Percentiles rank a stretch among this genome's conserved stretches.
Conservation (phyloP, 2,888 invertebrate genomes). For the Polydesmus complanatus region DNA sequence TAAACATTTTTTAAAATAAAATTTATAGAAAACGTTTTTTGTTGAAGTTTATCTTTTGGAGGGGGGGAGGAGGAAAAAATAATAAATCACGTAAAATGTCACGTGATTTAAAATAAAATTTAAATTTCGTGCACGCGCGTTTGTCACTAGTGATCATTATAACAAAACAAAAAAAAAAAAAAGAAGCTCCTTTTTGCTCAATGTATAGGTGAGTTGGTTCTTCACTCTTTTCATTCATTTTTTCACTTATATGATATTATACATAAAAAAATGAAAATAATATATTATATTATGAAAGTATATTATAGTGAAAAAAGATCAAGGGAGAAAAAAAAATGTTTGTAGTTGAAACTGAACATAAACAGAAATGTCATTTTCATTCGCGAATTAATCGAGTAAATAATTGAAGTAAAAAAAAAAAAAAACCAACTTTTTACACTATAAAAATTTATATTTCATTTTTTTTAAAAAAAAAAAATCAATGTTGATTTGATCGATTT, state of each 20-base stretch:
- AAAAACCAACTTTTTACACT: neutral
- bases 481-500: neutral
- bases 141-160: neutral
- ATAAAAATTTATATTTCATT: too few relatives aligned
- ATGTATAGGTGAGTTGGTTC: neutral
- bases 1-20: neutral
- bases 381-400: too few relatives aligned
- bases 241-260: neutral
- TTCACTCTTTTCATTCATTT: neutral
- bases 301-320: neutral
- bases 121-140: neutral
- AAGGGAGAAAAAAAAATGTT: too few relatives aligned
- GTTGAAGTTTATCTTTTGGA: neutral
- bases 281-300: neutral
- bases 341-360: too few relatives aligned
- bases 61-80: too few relatives aligned
- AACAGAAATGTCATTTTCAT: too few relatives aligned
- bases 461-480: neutral
- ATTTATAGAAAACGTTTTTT: too few relatives aligned
- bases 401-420: neutral
- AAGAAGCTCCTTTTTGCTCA: neutral
- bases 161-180: neutral
- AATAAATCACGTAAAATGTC: too few relatives aligned
- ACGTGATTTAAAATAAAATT: neutral
- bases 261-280: neutral